These are phyloP conservation scores for Liposcelis brunnea DNA, from an alignment of 2,888 invertebrate genomes.

Conservation along the genomic window DNA sequence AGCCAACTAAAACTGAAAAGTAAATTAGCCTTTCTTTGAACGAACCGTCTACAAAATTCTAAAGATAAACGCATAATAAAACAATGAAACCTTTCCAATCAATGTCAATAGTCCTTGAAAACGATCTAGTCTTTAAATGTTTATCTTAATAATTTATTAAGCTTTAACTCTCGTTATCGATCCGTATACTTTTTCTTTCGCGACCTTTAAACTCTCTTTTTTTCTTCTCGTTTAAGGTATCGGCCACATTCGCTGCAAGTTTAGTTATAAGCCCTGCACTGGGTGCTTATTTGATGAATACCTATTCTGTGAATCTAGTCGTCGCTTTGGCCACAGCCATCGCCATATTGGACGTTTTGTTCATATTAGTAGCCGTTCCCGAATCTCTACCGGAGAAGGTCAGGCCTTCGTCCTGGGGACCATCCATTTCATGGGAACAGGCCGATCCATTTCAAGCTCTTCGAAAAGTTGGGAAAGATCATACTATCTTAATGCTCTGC, in stretches of 20 bases:
- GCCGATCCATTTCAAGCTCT: constrained; percentile 87
- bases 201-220: no score
- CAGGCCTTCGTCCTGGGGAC: constrained; percentile 60
- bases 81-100: no score
- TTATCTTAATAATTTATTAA: no score
- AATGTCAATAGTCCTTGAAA: no score
- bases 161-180: no score
- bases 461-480: constrained; percentile 81
- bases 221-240: constrained; percentile 38
- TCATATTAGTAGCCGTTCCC: constrained; percentile 94
- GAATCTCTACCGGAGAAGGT: constrained; percentile 95
- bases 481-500: constrained; percentile 90
- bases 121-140: no score
- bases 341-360: constrained; percentile 91
- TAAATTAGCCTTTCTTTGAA: no score
- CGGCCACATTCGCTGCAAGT: constrained; percentile 97
- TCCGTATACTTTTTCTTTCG: no score
- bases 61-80: no score
- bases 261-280: constrained; percentile 96
- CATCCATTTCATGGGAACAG: constrained; percentile 90
- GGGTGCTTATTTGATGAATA: constrained; percentile 74
- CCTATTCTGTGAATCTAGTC: constrained; percentile 69
- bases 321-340: constrained; percentile 92
- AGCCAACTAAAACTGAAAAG: no score
- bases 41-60: no score